Conservation (phyloP, 2,888 invertebrate species). For the Hydrotaea diabolus region DNA sequence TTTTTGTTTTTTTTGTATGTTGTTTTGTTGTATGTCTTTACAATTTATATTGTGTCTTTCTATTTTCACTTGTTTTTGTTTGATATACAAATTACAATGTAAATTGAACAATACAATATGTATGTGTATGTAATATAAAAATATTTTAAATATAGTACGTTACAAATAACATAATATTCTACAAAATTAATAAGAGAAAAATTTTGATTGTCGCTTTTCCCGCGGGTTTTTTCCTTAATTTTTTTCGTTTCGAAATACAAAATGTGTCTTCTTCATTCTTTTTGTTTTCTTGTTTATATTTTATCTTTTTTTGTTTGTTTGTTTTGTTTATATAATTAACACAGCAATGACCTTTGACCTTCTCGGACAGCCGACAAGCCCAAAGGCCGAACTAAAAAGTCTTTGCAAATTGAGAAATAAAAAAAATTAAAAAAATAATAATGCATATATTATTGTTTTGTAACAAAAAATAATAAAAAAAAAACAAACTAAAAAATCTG, state of each 20-base stretch:
- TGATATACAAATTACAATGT: slow-evolving; percentile 13
- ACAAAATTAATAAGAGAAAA: slow-evolving; percentile 63
- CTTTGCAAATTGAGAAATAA: slow-evolving; percentile 70
- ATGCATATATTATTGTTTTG: slow-evolving; percentile 48
- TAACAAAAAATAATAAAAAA: slow-evolving; percentile 60
- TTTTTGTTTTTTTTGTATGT: slow-evolving; percentile 69
- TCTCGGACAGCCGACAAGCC: slow-evolving; percentile 52
- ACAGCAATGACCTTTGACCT: slow-evolving; percentile 78
- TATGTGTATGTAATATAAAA: slow-evolving; percentile 68
- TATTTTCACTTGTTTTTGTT: slow-evolving; percentile 61
- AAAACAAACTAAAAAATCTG: slow-evolving; percentile 47
- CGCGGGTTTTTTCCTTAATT: slow-evolving; percentile 53
- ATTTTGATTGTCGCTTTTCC: slow-evolving; percentile 47
- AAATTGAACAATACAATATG: slow-evolving; percentile 67
- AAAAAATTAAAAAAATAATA: slow-evolving; percentile 60
- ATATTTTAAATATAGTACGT: slow-evolving; percentile 76
- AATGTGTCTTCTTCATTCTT: slow-evolving; percentile 65
- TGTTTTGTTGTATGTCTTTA: slow-evolving; percentile 68
- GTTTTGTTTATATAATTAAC: slow-evolving; percentile 77
- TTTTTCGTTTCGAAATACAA: slow-evolving; percentile 58
- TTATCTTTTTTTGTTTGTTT: slow-evolving; percentile 67
- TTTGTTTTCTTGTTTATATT: no score
- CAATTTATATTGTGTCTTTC: slow-evolving; percentile 65
- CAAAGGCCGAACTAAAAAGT: slow-evolving; percentile 68
- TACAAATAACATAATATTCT: slow-evolving; percentile 68